A percentile compares a stretch with the other conserved stretches of the same genome.
These are phyloP conservation scores for Turdus rufiventris DNA, from an alignment of 2,113 vertebrate species.

Conservation along the genomic window DNA sequence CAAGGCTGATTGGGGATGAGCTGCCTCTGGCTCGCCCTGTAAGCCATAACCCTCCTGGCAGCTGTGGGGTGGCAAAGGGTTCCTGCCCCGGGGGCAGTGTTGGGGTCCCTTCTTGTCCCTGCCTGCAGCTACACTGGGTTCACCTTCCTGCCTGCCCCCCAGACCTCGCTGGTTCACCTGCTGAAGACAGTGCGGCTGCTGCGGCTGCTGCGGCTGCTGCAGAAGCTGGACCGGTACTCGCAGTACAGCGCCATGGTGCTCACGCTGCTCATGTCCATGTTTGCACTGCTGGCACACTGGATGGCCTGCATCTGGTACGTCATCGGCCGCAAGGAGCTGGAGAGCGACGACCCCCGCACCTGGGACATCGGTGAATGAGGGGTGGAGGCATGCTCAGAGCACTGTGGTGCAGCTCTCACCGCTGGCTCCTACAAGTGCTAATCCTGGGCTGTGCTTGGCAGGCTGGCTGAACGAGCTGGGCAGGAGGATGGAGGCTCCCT, in stretches of 20 bases:
- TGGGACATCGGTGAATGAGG: slow-evolving; percentile 90
- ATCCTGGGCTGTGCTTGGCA: slow-evolving; percentile 49
- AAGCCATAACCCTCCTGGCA: not conserved
- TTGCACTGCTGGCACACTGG: slow-evolving; percentile 90
- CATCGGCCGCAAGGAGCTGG: slow-evolving; percentile 84
- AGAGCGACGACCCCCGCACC: slow-evolving; percentile 84
- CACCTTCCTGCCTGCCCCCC: not conserved
- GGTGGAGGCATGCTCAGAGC: accelerated
- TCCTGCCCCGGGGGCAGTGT: accelerated
- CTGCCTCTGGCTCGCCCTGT: not conserved
- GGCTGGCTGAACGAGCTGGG: slow-evolving; percentile 95
- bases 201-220: slow-evolving; percentile 84
- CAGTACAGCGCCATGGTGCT: slow-evolving; percentile 93
- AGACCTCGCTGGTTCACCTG: slow-evolving; percentile 83
- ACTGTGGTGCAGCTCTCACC: not conserved
- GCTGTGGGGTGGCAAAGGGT: too few species aligned
- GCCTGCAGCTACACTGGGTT: not conserved
- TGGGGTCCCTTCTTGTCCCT: not conserved
- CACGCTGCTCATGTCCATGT: slow-evolving; percentile 89
- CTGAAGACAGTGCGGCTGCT: slow-evolving; percentile 86
- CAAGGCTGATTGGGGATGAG: not conserved
- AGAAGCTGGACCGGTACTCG: slow-evolving; percentile 90
- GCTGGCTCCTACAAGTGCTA: not conserved
- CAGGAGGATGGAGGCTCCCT: slow-evolving; percentile 90
- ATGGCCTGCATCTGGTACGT: slow-evolving; percentile 91